Base-by-base conservation (phyloP, 2,888 invertebrate species). In the Nemotelus pantherinus region DNA sequence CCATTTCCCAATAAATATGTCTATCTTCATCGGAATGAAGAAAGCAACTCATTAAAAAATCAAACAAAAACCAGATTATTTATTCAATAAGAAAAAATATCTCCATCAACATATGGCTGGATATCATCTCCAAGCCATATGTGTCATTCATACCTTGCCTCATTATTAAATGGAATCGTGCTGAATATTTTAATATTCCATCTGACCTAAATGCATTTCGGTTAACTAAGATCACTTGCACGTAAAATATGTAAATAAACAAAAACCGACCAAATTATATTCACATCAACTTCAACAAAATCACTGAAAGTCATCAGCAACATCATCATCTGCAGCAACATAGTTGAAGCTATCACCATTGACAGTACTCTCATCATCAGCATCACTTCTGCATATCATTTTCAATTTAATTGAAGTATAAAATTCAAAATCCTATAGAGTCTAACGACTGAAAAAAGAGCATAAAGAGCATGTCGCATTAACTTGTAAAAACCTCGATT, bases 391-490 rank as follows among this genome's bases (percentile, higher is more conserved):
- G 67, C 50, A 68, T 68, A 68, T 68, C 67, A 70, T 70, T 70
- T 70, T 70, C 55, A 55, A 70, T 70, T 70, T 70, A 70, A 70
- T 70, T 70, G 55, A 70, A 70, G 70, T 55, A 47, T 55, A 55
- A 70, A 53, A 41, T 70, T 44, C 70, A 55, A 9, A 45, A 6
- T 53, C 55, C 70, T 10, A 70, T 70, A 55, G 70, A 70, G 53
- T 6, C 70, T 53, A 70, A 70, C 70, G 55, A 55, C 53, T 53
- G 7, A 68, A 53, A 70, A 70, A 70, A 70, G 70, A 70, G 70
- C 70, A 70, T 53, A 70, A 70, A 70, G 70, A 70, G 70, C 70
- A 70, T 53, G 70, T 70, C 70, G 10, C 70, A 70, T 70, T 70
- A 70, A 55, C 55, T 70, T 70, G 55, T 70, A 55, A 70, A 68